Percentiles rank a stretch among this genome's conserved stretches.
Evolutionary conservation across 1,140 invertebrate species (phyloP).

Genomic region (Drosophila quadrilineata): DNA sequence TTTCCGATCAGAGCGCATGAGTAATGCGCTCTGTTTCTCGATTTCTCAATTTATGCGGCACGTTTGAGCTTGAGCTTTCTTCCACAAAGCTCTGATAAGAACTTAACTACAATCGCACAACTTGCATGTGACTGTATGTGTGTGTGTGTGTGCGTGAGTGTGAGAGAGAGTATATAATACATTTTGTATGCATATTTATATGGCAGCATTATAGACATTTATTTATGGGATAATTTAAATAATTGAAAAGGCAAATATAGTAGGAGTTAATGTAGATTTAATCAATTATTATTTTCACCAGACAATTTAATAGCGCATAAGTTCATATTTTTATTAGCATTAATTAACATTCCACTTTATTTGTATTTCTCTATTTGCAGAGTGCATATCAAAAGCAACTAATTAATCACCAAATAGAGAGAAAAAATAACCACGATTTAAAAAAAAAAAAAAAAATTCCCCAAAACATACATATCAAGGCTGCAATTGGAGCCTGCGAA

Average conservation of each 20-base stretch:
- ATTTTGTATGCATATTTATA: no score
- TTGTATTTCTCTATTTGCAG: slow-evolving; percentile 43
- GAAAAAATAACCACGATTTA: no score
- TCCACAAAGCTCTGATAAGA: slow-evolving; percentile 30
- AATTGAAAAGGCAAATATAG: no score
- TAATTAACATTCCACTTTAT: slow-evolving; percentile 2
- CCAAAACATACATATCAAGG: slow-evolving; percentile 36
- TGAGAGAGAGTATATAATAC: no score
- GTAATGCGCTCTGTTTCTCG: slow-evolving; percentile 27
- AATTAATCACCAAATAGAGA: background rate
- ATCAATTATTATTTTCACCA: background rate
- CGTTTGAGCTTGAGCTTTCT: slow-evolving; percentile 28
- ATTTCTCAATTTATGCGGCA: slow-evolving; percentile 11
- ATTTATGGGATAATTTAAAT: no score
- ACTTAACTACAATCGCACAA: background rate
- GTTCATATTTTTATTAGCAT: background rate
- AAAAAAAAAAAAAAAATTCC: slow-evolving; percentile 8
- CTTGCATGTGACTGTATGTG: slow-evolving; percentile 1
- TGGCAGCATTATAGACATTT: no score
- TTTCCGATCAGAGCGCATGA: slow-evolving; percentile 27
- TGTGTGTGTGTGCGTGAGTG: background rate
- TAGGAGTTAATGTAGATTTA: no score
- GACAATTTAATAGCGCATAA: background rate
- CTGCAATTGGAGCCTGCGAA: slow-evolving; percentile 1
- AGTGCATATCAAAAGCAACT: slow-evolving; percentile 58